Base-by-base conservation (phyloP, 2,888 invertebrate genomes). In the Aporophyla nigra region DNA sequence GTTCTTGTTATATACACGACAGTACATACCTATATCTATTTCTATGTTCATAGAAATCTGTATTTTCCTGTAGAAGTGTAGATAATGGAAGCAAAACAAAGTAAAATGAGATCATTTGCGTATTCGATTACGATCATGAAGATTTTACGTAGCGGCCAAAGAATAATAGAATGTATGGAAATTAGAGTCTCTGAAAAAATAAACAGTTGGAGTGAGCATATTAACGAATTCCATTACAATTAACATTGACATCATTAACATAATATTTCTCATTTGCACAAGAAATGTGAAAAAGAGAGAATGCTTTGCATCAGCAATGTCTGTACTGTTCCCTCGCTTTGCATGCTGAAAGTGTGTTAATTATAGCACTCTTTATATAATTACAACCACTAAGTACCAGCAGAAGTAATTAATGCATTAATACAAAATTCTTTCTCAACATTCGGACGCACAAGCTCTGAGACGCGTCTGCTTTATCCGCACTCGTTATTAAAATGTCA, bases 401-500 rank as follows among this genome's bases (percentile, higher is more conserved):
- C 59, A 59, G 54, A 71, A 66, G 66, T 78, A 78, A 87, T 81
- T 72, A 86, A 83, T 82, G 75, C 56, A 67, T 74, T 62, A 69
- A 71, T 72, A 80, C 74, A 80, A 77, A 80, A 87, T 65, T 84
- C 43, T 80, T 85, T 84, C 79, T 74, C 82, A 82, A 75, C 66
- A 70, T 77, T 81, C 62, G 68, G 51, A 73, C 66, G 72, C 78
- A 78, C 77, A 65, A 68, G 14, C 54, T 68, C 27, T 7, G 53
- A 71, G 79, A 71, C 65, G 66, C 75, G 70, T 85, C 84, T 85
- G 79, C 83, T 88, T 90, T 91, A 92, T 92, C 89, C 84, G 83
- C 75, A 78, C 88, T 89, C 90, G 89, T 93, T 91, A 93, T 93
- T 92, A 90, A 92, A 93, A 94, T 91, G 89, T 91, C 89, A 91